These are phyloP conservation scores for Melipona bicolor DNA, from an alignment of 2,888 invertebrate species.

Conservation along the genomic window DNA sequence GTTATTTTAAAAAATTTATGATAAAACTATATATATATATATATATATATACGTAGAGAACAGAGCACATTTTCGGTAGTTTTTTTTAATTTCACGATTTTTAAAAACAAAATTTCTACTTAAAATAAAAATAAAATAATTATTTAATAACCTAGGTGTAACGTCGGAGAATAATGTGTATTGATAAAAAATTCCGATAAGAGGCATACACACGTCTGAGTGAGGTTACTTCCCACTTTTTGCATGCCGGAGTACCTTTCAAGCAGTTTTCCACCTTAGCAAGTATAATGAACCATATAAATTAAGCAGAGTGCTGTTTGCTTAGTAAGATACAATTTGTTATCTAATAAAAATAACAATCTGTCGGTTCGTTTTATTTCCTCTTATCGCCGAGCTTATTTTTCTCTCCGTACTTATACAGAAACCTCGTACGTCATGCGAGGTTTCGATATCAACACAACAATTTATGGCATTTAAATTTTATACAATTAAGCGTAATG, in stretches of 20 bases:
- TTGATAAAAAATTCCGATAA: not conserved
- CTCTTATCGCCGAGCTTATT: not conserved
- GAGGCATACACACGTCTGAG: not conserved
- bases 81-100: not conserved
- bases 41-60: not conserved
- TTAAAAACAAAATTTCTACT: not conserved
- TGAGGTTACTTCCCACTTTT: not conserved
- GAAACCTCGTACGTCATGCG: not conserved
- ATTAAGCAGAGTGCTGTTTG: not conserved
- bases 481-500: constrained; percentile 18
- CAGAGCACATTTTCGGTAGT: not conserved
- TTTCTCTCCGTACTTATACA: not conserved
- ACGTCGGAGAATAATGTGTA: not conserved
- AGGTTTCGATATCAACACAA: constrained; percentile 3
- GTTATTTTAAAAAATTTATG: not conserved
- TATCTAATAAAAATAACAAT: not conserved
- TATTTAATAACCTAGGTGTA: not conserved
- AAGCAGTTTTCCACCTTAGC: not conserved
- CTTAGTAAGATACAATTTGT: not conserved
- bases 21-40: not conserved
- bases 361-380: not conserved
- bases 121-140: not conserved
- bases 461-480: constrained; percentile 28
- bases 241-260: not conserved
- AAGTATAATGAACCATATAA: not conserved